Conservation (phyloP, 2,888 invertebrate species). For the Apotomis turbidana region DNA sequence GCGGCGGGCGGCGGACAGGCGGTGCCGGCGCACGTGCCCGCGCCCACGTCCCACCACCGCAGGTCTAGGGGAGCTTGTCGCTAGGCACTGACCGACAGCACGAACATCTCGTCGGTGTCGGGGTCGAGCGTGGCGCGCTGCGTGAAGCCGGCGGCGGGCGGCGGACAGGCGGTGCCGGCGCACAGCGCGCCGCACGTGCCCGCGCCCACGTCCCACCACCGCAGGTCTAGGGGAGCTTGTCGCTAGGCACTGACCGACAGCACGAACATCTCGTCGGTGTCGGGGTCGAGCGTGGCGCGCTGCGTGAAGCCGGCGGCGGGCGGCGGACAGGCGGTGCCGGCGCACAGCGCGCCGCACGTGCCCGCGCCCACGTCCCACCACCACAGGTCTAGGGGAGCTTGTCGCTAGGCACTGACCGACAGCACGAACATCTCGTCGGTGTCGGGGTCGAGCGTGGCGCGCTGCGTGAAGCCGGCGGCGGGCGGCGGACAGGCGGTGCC, state of each 20-base stretch:
- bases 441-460: slow-evolving; percentile 94
- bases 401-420: slow-evolving; percentile 91
- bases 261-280: slow-evolving; percentile 93
- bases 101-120: slow-evolving; percentile 92
- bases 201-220: slow-evolving; percentile 91
- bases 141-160: slow-evolving; percentile 91
- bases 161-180: slow-evolving; percentile 64
- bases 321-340: slow-evolving; percentile 62
- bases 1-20: slow-evolving; percentile 83
- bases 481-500: slow-evolving; percentile 73
- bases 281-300: slow-evolving; percentile 93
- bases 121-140: slow-evolving; percentile 95
- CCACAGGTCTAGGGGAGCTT: slow-evolving; percentile 94
- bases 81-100: slow-evolving; percentile 92
- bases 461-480: slow-evolving; percentile 92
- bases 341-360: slow-evolving; percentile 84
- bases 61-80: no score
- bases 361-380: slow-evolving; percentile 91
- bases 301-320: slow-evolving; percentile 93
- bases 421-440: slow-evolving; percentile 93
- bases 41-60: slow-evolving; percentile 91
- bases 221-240: slow-evolving; percentile 94
- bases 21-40: slow-evolving; percentile 81
- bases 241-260: slow-evolving; percentile 92
- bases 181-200: slow-evolving; percentile 85